Evolutionary conservation across 2,113 vertebrate genomes (phyloP), one percentile per base, ranked within the genome.

Genomic region (Chamaetylas fuelleborni): DNA sequence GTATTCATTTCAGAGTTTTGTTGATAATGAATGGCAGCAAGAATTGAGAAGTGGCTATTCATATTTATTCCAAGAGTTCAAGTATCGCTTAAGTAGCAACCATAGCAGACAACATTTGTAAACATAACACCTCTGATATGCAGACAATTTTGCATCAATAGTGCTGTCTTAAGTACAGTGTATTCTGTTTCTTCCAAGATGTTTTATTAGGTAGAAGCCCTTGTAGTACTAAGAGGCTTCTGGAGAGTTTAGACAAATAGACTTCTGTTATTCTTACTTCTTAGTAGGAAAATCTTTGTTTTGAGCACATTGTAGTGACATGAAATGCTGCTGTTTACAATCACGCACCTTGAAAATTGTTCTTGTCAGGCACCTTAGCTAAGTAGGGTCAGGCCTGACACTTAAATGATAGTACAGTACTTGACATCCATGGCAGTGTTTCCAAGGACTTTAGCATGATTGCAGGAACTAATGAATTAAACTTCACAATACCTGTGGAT

Each of bases 381-480:
- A 88, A 95, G 90, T 89, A 92, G 94, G 74, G 71, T 83, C 82
- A 67, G 45, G 53, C 92, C 85, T 96, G 82, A 60, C 85, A 67
- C 88, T 94, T 95, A 48, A 96, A 51, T 88, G 60, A 24, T 51
- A 83, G 81, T 60, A 51, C 65, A 67, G 45, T 81, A 83, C 95
- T 94, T 95, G 79, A 95, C 90, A 86, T 73, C 58, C 43, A 0
- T 74, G 76, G 67, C 62, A 77, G 57, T 70, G 0, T 88, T 91
- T 88, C 87, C 85, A 96, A 95, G 92, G 93, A 88, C 72, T 95
- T 88, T 51, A 86, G 67, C 25, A 9, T 91, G 64, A 74, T 86
- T 90, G 76, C 48, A 73, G 69, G 43, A 60, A 78, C 85, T 90
- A 92, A 94, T 92, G 72, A 95, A 96, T 90, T 92, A 80, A 92